These are phyloP conservation scores for Ptilorrhoa leucosticta DNA, from an alignment of 2,113 vertebrate genomes.

Conservation along the genomic window DNA sequence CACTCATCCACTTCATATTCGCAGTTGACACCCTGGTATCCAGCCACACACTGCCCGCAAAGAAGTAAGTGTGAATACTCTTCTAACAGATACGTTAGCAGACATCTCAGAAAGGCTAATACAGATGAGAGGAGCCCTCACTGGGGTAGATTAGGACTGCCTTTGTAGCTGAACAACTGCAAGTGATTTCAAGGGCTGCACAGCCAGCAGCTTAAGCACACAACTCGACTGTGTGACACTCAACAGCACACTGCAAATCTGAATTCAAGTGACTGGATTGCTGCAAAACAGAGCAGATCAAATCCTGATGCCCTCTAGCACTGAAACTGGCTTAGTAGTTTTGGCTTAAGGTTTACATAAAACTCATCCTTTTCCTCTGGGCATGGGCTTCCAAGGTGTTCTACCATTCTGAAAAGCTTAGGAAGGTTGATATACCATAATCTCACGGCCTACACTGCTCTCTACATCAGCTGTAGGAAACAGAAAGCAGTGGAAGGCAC, in stretches of 20 bases:
- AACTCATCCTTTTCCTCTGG: background rate
- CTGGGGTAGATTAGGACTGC: background rate
- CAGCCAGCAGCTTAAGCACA: background rate
- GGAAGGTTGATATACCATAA: background rate
- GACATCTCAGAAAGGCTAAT: background rate
- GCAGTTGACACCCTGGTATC: constrained; percentile 89
- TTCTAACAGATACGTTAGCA: background rate
- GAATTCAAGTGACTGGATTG: background rate
- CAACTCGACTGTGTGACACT: background rate
- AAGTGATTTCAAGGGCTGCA: background rate
- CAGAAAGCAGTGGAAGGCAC: background rate
- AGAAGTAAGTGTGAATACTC: background rate
- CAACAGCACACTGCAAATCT: background rate
- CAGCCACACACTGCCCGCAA: constrained; percentile 79
- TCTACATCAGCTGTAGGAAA: background rate
- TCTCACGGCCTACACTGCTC: background rate
- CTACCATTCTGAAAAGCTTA: background rate
- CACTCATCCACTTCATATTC: constrained; percentile 91
- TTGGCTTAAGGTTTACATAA: background rate
- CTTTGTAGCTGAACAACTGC: background rate
- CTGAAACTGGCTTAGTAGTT: background rate
- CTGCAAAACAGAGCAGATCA: background rate
- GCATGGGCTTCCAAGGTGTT: background rate
- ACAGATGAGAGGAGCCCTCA: background rate
- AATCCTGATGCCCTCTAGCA: background rate